Evolutionary conservation across 2,888 invertebrate species (phyloP), one percentile per base, ranked within the genome.

Genomic region (Pyralis farinalis): DNA sequence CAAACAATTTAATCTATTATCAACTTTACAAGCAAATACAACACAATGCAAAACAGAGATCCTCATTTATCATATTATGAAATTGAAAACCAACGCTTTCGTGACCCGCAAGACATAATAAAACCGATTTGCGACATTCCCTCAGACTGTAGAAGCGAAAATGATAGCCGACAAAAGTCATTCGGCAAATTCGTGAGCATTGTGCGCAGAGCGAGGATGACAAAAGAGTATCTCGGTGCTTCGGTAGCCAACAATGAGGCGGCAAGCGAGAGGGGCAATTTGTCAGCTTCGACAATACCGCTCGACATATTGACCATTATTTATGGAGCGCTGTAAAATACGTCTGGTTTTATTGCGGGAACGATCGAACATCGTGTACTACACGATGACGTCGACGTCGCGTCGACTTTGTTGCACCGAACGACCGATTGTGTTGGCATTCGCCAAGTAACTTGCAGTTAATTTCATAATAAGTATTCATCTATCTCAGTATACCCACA

Each of bases 251-350:
- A 86, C 87, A 85, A 86, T 79, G 74, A 70, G 71, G 77, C 80
- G 76, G 83, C 77, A 65, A 73, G 77, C 77, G 76, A 77, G 77
- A 73, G 66, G 63, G 66, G 81, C 78, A 87, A 88, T 88, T 88
- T 88, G 88, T 88, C 88, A 87, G 73, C 61, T 71, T 85, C 85
- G 84, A 88, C 88, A 87, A 88, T 81, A 58, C 79, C 60, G 70
- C 66, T 60, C 82, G 87, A 83, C 84, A 80, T 84, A 87, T 86
- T 86, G 87, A 80, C 84, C 86, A 87, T 86, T 87, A 88, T 88
- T 87, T 88, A 88, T 87, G 81, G 74, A 71, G 70, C 71, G 74
- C 65, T 71, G 81, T 83, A 77, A 82, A 81, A 81, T 77, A 73
- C 75, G 69, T 61, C 58, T 69, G 70, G 73, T 75, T 85, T 86